phyloP scores from a whole-genome alignment of 2,888 invertebrate species.

The Andricus quercusramuli region DNA sequence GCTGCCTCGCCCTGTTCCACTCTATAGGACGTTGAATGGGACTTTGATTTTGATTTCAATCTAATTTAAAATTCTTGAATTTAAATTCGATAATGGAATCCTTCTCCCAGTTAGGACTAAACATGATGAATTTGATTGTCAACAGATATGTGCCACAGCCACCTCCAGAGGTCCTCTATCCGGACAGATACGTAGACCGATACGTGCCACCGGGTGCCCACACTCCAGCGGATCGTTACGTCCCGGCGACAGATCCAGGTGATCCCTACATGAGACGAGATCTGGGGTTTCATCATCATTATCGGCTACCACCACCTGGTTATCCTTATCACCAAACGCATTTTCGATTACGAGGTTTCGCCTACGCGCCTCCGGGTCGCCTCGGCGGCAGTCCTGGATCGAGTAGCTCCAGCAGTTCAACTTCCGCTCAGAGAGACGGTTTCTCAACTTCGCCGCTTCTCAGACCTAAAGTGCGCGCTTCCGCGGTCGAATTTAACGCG shows the following conservation, averaged over 20 bases:
- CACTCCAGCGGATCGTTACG: constrained; percentile 86
- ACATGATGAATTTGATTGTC: constrained; percentile 4
- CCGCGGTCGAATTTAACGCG: constrained; percentile 73
- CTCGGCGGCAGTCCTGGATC: constrained; percentile 79
- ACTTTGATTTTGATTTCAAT: too few relatives aligned
- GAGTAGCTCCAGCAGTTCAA: constrained; percentile 79
- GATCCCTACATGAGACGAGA: constrained; percentile 83
- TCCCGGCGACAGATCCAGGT: constrained; percentile 80
- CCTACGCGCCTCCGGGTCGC: constrained; percentile 75
- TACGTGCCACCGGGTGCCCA: constrained; percentile 86
- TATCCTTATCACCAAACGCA: constrained; percentile 77
- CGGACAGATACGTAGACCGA: constrained; percentile 78
- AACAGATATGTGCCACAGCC: constrained; percentile 82
- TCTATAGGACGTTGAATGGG: too few relatives aligned
- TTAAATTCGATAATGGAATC: neutral
- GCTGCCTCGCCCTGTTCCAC: too few relatives aligned
- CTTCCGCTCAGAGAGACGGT: constrained; percentile 77
- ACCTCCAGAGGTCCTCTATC: constrained; percentile 75
- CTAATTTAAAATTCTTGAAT: too few relatives aligned
- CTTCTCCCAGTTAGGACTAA: neutral
- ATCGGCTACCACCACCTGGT: constrained; percentile 80
- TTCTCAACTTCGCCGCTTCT: constrained; percentile 77
- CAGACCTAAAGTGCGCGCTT: constrained; percentile 76
- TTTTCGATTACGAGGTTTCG: constrained; percentile 74
- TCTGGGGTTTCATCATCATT: constrained; percentile 81